Evolutionary conservation across 2,797 vertebrate genomes (phyloP).

Genomic region (Spheniscus humboldti): DNA sequence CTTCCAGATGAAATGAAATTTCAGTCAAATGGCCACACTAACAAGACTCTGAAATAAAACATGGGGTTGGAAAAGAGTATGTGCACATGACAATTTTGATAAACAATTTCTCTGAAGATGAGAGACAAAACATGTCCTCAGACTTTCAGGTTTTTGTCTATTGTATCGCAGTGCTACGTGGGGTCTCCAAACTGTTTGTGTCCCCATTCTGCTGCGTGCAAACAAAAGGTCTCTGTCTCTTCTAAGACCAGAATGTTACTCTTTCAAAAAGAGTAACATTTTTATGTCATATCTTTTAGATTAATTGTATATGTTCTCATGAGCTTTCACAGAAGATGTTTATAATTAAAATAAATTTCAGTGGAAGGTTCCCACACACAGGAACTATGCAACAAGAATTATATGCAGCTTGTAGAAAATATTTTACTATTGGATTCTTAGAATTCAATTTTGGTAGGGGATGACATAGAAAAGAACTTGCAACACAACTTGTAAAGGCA

Average conservation of each 20-base stretch:
- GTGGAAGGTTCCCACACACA: accelerated
- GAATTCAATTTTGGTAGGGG: neutral
- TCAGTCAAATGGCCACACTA: neutral
- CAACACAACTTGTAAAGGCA: neutral
- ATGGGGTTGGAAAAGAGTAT: neutral
- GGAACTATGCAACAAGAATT: neutral
- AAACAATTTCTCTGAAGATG: neutral
- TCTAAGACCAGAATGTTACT: neutral
- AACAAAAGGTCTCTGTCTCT: neutral
- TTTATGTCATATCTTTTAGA: neutral
- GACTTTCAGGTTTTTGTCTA: neutral
- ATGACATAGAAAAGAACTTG: neutral
- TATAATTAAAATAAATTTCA: neutral
- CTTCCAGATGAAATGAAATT: neutral
- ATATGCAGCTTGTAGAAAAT: neutral
- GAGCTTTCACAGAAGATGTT: neutral
- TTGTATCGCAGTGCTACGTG: accelerated
- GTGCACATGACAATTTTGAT: neutral
- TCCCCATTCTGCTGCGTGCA: neutral
- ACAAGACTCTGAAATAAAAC: neutral
- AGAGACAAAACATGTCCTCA: neutral
- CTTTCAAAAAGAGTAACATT: neutral
- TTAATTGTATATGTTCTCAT: neutral
- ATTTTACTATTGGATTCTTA: neutral
- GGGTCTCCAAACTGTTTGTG: neutral